Evolutionary conservation across 2,888 invertebrate species (phyloP).

Genomic region (Macrosiphum euphorbiae): DNA sequence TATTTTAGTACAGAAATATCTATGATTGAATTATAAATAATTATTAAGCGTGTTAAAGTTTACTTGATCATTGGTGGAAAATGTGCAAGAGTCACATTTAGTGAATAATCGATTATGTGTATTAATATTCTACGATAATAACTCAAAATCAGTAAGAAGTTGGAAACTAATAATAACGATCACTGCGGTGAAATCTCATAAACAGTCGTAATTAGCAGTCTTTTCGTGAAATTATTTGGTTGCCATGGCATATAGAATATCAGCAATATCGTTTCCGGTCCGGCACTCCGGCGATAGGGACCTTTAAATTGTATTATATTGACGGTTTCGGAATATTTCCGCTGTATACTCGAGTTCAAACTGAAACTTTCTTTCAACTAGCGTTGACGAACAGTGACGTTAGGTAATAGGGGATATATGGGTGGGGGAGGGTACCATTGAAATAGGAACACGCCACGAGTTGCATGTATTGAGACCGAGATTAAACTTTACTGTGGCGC

Average conservation of each 20-base stretch:
- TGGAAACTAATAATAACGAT: neutral
- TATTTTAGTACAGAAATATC: neutral
- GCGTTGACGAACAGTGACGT: neutral
- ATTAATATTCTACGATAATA: neutral
- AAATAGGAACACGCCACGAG: neutral
- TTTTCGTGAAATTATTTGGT: neutral
- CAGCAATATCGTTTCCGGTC: neutral
- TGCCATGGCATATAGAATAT: neutral
- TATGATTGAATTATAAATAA: neutral
- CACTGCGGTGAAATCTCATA: neutral
- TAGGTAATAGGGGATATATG: neutral
- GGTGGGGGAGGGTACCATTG: neutral
- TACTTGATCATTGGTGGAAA: neutral
- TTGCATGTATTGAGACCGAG: neutral
- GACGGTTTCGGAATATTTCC: neutral
- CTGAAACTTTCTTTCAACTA: neutral
- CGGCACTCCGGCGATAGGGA: neutral
- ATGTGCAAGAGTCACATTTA: neutral
- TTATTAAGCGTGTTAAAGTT: neutral
- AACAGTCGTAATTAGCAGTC: too few relatives aligned
- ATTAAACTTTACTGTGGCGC: slow-evolving; percentile 10
- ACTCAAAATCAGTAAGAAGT: neutral
- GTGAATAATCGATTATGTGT: neutral
- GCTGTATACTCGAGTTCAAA: neutral
- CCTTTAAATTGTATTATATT: neutral